phyloP scores from a whole-genome alignment of 2,888 invertebrate species.

The Drosophila falleni region DNA sequence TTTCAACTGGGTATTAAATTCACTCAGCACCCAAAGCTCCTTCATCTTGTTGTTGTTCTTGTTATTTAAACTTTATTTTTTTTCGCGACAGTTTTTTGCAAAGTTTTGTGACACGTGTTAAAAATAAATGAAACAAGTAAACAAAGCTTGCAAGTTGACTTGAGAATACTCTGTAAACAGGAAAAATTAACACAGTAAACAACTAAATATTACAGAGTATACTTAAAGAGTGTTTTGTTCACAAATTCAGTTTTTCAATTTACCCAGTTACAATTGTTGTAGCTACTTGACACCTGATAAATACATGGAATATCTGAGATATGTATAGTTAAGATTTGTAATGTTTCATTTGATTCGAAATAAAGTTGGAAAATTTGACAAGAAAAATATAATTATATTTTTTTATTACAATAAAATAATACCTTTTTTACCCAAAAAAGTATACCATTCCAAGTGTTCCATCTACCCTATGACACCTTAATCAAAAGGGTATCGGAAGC shows the following conservation, averaged over 20 bases:
- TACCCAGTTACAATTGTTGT: background rate
- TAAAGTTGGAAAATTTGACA: background rate
- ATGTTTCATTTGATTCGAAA: background rate
- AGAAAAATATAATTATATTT: background rate
- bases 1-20: constrained; percentile 61
- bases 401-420: background rate
- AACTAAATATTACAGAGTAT: background rate
- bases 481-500: constrained; percentile 26
- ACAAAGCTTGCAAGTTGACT: background rate
- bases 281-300: background rate
- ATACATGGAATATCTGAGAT: background rate
- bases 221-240: background rate
- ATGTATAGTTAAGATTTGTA: background rate
- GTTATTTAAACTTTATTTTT: constrained; percentile 40
- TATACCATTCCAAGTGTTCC: background rate
- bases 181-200: no score
- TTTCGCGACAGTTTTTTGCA: constrained; percentile 45
- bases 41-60: constrained; percentile 8
- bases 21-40: constrained; percentile 48
- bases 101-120: constrained; percentile 73
- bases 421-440: background rate
- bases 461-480: constrained; percentile 1
- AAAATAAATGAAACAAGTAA: constrained; percentile 58
- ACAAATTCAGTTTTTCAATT: background rate
- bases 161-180: constrained; percentile 19